Base-by-base conservation (phyloP, 2,113 vertebrate genomes). In the Arizona elegans region DNA sequence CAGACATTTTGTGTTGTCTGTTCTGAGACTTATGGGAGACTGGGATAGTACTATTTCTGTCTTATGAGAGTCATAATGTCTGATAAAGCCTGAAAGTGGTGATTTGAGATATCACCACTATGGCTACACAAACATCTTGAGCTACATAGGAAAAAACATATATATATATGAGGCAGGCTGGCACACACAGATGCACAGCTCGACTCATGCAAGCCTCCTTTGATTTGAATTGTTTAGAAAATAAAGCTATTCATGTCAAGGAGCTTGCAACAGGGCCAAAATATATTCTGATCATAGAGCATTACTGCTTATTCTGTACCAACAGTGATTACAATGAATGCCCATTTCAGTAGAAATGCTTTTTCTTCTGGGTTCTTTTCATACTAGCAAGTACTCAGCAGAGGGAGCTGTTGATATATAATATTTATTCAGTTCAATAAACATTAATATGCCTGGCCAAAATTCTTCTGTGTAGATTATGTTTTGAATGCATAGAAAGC, bases 361-460 rank as follows among this genome's bases (percentile, higher is more conserved):
- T 85, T 13, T 29, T 29, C 17, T 87, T 88, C 8, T 56, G 9
- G 33, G 26, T 8, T 0, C 8, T 5, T 0, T 0, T 26, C 2
- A 19, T 50, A 50, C 23, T 70, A 88, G 58, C 54, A 58, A 23
- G 54, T 91, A 88, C 23, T 33, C 7, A 19, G 91, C 92, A 88
- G 93, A 87, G 91, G 90, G 29, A 58, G 8, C 29, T 52, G 92
- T 52, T 92, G 0, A 0, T 0, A 17, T 19, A 0, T 55, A 1
- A 52, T 81, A 81, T 81, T 81, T 81, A 21, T 33, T 38, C 52
- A 33, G n/a, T 54, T 8, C 65, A 6, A 19, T 38, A 81, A 91
- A 38, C 11, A 58, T 81, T 43, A 38, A 33, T 54, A 85, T 24
- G 12, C 2, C 38, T 23, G 6, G n/a, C 4, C 17, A 50, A 33